phyloP scores from a whole-genome alignment of 2,888 invertebrate genomes.

The Amiota mariae region DNA sequence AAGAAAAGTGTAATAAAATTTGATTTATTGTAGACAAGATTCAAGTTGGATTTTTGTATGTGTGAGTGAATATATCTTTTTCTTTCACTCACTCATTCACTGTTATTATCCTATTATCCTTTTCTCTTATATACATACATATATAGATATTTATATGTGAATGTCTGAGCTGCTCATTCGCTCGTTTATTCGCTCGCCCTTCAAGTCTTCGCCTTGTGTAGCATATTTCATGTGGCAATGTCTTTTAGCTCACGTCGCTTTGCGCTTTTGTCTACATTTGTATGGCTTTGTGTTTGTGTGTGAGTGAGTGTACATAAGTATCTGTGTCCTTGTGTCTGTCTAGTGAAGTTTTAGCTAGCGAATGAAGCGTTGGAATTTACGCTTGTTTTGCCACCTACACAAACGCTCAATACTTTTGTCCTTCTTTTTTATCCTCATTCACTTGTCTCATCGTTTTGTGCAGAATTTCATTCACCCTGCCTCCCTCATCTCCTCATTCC shows the following conservation, averaged over 20 bases:
- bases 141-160: conserved; percentile 41
- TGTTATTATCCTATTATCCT: no score
- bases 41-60: conserved; percentile 69
- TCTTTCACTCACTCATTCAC: not conserved
- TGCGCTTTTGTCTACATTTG: not conserved
- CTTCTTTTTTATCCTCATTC: conserved; percentile 35
- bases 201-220: conserved; percentile 40
- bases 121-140: no score
- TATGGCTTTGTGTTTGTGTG: conserved; percentile 17
- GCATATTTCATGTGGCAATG: conserved; percentile 52
- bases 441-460: conserved; percentile 44
- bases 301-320: conserved; percentile 30
- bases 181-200: conserved; percentile 44
- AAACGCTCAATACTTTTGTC: conserved; percentile 25
- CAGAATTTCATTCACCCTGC: conserved; percentile 30
- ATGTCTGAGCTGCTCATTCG: conserved; percentile 52
- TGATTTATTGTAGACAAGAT: conserved; percentile 74
- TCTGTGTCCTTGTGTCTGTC: no score
- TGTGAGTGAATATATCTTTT: conserved; percentile 49
- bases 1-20: conserved; percentile 75
- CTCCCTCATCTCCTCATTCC: conserved; percentile 30
- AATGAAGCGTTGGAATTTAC: conserved; percentile 63
- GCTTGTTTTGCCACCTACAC: conserved; percentile 41
- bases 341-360: conserved; percentile 48
- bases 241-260: conserved; percentile 13